Percentiles rank a stretch among this genome's conserved stretches.
Evolutionary conservation across 2,888 invertebrate genomes (phyloP).

Genomic region (Steromphala cineraria): DNA sequence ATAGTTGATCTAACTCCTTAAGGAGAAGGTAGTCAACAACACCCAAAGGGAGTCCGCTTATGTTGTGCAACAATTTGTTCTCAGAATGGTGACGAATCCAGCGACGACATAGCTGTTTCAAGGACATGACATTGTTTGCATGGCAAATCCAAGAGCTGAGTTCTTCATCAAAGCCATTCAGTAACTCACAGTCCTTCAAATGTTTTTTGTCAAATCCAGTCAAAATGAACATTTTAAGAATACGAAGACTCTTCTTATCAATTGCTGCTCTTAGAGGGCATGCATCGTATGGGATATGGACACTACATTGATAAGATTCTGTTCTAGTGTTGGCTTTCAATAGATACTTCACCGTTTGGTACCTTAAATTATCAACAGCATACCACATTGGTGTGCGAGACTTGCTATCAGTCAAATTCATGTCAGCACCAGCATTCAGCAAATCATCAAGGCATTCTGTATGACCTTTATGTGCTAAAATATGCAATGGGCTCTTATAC

Average conservation of each 20-base stretch:
- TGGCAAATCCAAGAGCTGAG: slow-evolving; percentile 61
- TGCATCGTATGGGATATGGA: slow-evolving; percentile 39
- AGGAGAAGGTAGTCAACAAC: slow-evolving; percentile 65
- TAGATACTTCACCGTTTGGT: slow-evolving; percentile 61
- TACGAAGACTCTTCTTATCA: slow-evolving; percentile 43
- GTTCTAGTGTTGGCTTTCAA: slow-evolving; percentile 65
- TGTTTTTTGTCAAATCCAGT: slow-evolving; percentile 65
- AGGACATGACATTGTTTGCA: slow-evolving; percentile 58
- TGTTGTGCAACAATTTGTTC: slow-evolving; percentile 49
- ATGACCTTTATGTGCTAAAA: slow-evolving; percentile 71
- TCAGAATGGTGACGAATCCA: slow-evolving; percentile 68
- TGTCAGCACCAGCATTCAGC: slow-evolving; percentile 59
- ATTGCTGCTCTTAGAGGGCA: slow-evolving; percentile 63
- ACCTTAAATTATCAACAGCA: slow-evolving; percentile 62
- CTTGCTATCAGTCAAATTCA: slow-evolving; percentile 57
- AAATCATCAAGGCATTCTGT: slow-evolving; percentile 59
- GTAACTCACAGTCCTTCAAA: slow-evolving; percentile 46
- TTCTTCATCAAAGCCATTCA: slow-evolving; percentile 43
- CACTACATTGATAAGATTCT: slow-evolving; percentile 57
- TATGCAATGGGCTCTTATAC: slow-evolving; percentile 65
- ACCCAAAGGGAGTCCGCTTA: slow-evolving; percentile 54
- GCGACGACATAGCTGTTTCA: slow-evolving; percentile 66
- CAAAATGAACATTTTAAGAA: slow-evolving; percentile 67
- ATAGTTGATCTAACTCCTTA: slow-evolving; percentile 62
- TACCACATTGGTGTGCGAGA: slow-evolving; percentile 67